Percentiles rank a stretch among this genome's conserved stretches.
phyloP scores from a whole-genome alignment of 1,140 invertebrate species.

The Euwallacea similis region DNA sequence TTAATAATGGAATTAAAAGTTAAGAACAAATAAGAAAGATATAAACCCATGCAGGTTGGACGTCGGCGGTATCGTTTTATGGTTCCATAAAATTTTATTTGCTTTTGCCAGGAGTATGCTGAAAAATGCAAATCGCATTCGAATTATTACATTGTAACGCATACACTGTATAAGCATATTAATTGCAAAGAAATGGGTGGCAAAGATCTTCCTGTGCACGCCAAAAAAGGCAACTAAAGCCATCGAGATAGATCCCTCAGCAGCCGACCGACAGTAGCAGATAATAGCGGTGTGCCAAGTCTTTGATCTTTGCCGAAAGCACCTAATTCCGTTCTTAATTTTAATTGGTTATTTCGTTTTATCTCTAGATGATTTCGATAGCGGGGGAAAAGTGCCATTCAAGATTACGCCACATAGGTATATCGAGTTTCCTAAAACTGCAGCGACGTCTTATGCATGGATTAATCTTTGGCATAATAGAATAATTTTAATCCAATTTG shows the following conservation, averaged over 20 bases:
- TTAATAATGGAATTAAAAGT: conserved; percentile 28
- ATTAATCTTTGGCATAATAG: background rate
- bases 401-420: no score
- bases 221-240: conserved; percentile 6
- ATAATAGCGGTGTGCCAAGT: conserved; percentile 19
- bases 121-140: no score
- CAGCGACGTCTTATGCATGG: no score
- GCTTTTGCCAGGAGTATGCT: background rate
- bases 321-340: conserved; percentile 16
- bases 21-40: conserved; percentile 16
- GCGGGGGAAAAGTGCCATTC: no score
- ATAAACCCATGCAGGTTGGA: conserved; percentile 3
- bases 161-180: no score
- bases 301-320: conserved; percentile 22
- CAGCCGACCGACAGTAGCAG: conserved; percentile 18
- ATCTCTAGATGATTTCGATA: conserved; percentile 16
- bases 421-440: no score
- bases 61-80: conserved; percentile 10
- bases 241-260: conserved; percentile 15
- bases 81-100: conserved; percentile 6
- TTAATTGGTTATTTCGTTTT: conserved; percentile 23
- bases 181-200: no score
- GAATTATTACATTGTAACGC: no score
- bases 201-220: background rate
- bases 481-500: background rate